A percentile compares a stretch with the other conserved stretches of the same genome.
Evolutionary conservation across 64 coral and sea anemone species (phyloP).

Genomic region (Orbicella faveolata): DNA sequence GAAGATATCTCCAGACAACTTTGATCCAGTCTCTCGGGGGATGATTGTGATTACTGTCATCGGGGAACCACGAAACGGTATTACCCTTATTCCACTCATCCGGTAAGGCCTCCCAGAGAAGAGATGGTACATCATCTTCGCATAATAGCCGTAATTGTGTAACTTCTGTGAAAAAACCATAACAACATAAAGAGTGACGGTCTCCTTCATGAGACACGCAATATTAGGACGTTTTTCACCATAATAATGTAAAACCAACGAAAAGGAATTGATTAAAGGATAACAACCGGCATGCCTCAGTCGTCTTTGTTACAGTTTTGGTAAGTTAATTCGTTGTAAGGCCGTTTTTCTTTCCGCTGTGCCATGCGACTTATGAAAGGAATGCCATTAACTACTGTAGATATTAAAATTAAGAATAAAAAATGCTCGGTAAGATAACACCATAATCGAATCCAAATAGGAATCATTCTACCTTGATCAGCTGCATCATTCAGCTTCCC

Average conservation of each 20-base stretch:
- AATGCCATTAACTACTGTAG: no score
- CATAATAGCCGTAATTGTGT: conserved; percentile 13
- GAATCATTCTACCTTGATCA: background rate
- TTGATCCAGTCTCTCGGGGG: conserved; percentile 52
- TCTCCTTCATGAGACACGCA: background rate
- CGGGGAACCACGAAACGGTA: conserved; percentile 32
- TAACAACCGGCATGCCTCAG: no score
- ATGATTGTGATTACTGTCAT: background rate
- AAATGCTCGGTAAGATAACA: no score
- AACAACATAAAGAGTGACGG: background rate
- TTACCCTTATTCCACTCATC: conserved; percentile 30
- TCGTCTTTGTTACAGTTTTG: no score
- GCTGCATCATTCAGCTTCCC: background rate
- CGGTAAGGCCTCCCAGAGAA: conserved; percentile 18
- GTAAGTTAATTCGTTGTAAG: no score
- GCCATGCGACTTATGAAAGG: no score
- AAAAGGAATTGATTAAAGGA: no score
- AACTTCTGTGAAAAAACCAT: background rate
- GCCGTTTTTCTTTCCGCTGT: no score
- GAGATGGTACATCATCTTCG: background rate
- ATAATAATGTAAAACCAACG: no score
- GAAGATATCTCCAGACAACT: conserved; percentile 66
- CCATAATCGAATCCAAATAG: background rate
- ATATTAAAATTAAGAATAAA: no score
- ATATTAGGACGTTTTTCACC: background rate